Base-by-base conservation (phyloP, 2,888 invertebrate genomes). In the Orchesellides sinensis region DNA sequence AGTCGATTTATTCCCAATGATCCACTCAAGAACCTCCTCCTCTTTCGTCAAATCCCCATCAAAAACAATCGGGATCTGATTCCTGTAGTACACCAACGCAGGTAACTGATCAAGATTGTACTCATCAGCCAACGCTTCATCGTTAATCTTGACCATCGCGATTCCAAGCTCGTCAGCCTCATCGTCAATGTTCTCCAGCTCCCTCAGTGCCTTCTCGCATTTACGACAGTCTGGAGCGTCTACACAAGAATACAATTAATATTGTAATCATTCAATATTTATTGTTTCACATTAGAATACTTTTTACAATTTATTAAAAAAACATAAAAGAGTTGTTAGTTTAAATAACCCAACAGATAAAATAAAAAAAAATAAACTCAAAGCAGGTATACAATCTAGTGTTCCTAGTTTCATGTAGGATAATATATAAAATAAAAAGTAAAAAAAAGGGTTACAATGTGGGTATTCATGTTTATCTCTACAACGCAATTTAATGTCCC, bases 111-210 rank as follows among this genome's bases (percentile, higher is more conserved):
- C 93, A 90, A 97, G 92, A 92, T 95, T 97, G 92, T 97, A 97
- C 91, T 97, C 97, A 89, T 96, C 96, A 84, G 97, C 96, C 88
- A 97, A 92, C 89, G 93, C 93, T 91, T 96, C 96, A 90, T 97
- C 97, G 89, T 96, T 95, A 89, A 97, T 97, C 91, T 97, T 97
- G 85, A 97, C 97, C 90, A 97, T 97, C 88, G 96, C 97, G 89
- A 97, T 97, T 85, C 96, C 97, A 86, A 97, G 92, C 90, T 97
- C 96, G 91, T 97, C 97, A 40, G 97, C 97, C 90, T 97, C 97
- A 89, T 97, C 96, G 56, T 86, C 84, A 90, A 97, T 97, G 91
- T 97, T 97, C 91, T 97, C 97, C 90, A 97, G 90, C 91, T 97
- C 96, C 91, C 95, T 94, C 85, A 97, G 92, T 75, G 96, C 97